Evolutionary conservation across 1,140 invertebrate species (phyloP).

Genomic region (Euschistus heros): DNA sequence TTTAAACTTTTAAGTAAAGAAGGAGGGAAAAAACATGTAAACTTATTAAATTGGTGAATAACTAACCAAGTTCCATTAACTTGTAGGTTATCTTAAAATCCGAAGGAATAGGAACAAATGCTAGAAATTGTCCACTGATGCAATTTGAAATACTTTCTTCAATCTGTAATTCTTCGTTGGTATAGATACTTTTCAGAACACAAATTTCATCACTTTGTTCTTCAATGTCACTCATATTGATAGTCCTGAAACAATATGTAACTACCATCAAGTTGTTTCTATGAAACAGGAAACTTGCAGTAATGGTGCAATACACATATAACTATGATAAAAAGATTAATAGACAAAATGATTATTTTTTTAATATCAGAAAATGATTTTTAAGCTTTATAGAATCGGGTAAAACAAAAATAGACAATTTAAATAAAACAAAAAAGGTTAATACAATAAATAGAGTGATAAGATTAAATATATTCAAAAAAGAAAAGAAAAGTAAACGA

Average conservation of each 20-base stretch:
- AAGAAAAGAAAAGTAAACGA: too few species aligned
- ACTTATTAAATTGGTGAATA: neutral
- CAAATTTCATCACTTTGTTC: slow-evolving; percentile 13
- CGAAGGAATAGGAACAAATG: neutral
- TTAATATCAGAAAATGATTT: too few species aligned
- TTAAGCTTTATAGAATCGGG: too few species aligned
- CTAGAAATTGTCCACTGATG: slow-evolving; percentile 12
- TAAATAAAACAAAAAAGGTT: too few species aligned
- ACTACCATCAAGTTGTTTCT: neutral
- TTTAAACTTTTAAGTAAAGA: neutral
- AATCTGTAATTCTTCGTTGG: slow-evolving; percentile 2
- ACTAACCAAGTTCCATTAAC: slow-evolving; percentile 5
- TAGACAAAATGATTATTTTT: too few species aligned
- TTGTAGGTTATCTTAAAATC: slow-evolving; percentile 2
- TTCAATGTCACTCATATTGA: slow-evolving; percentile 9
- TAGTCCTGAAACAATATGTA: neutral
- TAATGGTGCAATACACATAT: neutral
- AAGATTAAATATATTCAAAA: too few species aligned
- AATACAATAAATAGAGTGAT: too few species aligned
- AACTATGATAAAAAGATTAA: neutral
- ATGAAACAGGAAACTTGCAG: neutral
- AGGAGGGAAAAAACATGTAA: slow-evolving; percentile 3
- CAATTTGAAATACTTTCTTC: neutral
- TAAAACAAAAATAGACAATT: too few species aligned
- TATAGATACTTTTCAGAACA: slow-evolving; percentile 17